These are phyloP conservation scores for Serinus canaria DNA, from an alignment of 2,113 vertebrate genomes.

Conservation along the genomic window DNA sequence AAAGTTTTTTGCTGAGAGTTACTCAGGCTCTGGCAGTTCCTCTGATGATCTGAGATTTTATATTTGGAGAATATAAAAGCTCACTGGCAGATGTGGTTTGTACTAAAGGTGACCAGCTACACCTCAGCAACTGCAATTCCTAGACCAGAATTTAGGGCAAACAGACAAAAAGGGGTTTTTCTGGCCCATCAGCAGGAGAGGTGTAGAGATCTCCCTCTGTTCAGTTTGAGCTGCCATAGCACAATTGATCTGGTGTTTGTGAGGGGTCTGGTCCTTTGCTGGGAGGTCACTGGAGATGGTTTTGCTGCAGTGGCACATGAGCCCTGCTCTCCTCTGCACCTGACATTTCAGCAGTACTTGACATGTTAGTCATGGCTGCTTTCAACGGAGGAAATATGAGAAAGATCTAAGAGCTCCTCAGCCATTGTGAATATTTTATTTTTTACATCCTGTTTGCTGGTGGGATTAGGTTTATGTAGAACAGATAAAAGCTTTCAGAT, in stretches of 20 bases:
- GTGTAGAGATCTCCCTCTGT: not conserved
- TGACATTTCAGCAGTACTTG: not conserved
- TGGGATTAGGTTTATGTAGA: not conserved
- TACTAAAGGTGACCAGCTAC: not conserved
- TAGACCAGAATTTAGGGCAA: not conserved
- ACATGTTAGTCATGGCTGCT: not conserved
- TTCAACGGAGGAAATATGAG: not conserved
- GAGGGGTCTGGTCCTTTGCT: not conserved
- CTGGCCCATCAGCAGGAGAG: not conserved
- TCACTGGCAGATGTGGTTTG: not conserved
- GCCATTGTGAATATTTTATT: not conserved
- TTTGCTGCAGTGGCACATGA: not conserved
- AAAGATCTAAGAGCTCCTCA: not conserved
- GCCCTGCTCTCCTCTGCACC: not conserved
- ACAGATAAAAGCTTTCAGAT: not conserved
- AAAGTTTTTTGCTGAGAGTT: not conserved
- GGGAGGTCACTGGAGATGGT: not conserved
- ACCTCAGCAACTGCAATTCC: not conserved
- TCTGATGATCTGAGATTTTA: not conserved
- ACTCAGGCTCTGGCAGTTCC: not conserved
- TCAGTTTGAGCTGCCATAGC: not conserved
- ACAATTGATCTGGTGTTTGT: fast-evolving
- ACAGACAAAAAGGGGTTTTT: not conserved
- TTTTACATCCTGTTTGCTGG: not conserved
- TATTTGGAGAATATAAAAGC: not conserved